phyloP scores from a whole-genome alignment of 2,888 invertebrate species.

The Eupithecia insigniata region DNA sequence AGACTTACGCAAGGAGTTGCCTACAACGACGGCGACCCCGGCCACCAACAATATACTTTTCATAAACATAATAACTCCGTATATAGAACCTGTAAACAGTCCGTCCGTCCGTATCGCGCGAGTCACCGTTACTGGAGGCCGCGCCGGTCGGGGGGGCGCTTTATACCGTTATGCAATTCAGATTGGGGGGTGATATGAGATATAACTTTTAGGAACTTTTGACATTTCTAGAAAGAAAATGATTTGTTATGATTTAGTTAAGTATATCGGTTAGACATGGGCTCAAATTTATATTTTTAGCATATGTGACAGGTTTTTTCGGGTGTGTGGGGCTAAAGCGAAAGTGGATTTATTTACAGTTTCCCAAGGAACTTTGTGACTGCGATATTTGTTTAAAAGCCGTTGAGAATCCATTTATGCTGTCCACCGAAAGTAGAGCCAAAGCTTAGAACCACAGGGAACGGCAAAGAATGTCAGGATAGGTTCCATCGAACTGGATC shows the following conservation, averaged over 20 bases:
- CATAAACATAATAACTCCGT: slow-evolving; percentile 42
- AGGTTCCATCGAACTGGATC: background rate
- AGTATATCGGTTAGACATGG: background rate
- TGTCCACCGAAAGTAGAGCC: background rate
- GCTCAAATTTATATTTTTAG: background rate
- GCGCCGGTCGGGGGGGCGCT: slow-evolving; percentile 33
- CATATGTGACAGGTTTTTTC: background rate
- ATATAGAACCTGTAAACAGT: background rate
- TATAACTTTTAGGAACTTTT: background rate
- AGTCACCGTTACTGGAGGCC: slow-evolving; percentile 40
- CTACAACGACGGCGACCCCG: slow-evolving; percentile 48
- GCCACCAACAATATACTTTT: slow-evolving; percentile 50
- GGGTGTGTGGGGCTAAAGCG: background rate
- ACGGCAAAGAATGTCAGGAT: background rate
- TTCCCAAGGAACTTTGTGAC: background rate
- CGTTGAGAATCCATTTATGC: background rate
- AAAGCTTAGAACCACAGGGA: background rate
- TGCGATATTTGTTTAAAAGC: background rate
- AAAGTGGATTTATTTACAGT: background rate
- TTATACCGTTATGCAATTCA: background rate
- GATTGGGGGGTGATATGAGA: background rate
- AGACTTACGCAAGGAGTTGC: slow-evolving; percentile 56
- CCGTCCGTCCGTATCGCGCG: background rate
- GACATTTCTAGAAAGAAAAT: background rate
- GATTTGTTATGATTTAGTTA: background rate